Percentiles rank a stretch among this genome's conserved stretches.
phyloP scores from a whole-genome alignment of 2,113 vertebrate genomes.

The Tragelaphus strepsiceros region DNA sequence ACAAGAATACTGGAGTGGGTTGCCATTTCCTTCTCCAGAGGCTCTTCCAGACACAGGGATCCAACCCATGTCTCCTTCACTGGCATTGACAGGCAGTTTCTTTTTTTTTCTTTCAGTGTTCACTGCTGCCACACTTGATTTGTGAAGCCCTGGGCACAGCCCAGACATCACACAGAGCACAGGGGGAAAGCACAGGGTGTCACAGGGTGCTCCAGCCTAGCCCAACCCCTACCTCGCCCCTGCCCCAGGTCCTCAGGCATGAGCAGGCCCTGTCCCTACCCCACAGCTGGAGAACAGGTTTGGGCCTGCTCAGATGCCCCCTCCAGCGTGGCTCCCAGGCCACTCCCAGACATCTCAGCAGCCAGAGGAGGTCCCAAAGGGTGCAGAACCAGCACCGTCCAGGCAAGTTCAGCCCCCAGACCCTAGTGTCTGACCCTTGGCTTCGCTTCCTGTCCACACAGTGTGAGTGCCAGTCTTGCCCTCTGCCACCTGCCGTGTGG shows the following conservation, averaged over 20 bases:
- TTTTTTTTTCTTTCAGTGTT: not conserved
- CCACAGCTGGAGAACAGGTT: not conserved
- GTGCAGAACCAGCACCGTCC: not conserved
- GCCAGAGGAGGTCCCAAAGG: not conserved
- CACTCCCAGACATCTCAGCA: not conserved
- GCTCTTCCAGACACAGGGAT: not conserved
- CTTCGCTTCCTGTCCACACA: not conserved
- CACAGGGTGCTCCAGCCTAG: not conserved
- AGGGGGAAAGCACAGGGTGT: not conserved
- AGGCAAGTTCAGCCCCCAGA: not conserved
- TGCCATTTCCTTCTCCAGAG: not conserved
- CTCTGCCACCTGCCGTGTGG: not conserved
- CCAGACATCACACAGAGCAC: conserved; percentile 32
- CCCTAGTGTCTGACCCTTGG: not conserved
- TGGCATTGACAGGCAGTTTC: not conserved
- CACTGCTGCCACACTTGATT: conserved; percentile 52
- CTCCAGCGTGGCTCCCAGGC: not conserved
- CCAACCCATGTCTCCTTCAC: not conserved
- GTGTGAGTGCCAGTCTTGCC: not conserved
- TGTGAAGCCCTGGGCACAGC: conserved; percentile 57
- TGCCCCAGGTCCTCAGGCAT: not conserved
- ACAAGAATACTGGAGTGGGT: not conserved
- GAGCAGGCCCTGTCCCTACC: not conserved
- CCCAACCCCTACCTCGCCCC: not conserved
- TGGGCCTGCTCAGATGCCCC: not conserved